Percentiles rank a stretch among this genome's conserved stretches.
These are phyloP conservation scores for Arvicanthis niloticus DNA, from an alignment of 2,113 vertebrate genomes.

Conservation along the genomic window DNA sequence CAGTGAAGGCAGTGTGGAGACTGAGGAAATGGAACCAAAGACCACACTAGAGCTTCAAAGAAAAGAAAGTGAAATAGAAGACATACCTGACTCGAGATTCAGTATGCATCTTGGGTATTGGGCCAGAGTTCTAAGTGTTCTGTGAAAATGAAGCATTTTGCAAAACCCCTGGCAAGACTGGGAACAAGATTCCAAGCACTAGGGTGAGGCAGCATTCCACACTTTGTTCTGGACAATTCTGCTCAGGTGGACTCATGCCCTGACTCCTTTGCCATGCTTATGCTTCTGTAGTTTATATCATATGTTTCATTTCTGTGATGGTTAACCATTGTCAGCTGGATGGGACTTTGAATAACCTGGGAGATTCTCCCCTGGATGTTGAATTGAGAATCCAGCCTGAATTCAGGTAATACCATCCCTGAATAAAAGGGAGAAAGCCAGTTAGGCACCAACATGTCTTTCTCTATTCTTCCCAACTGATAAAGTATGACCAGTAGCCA, in stretches of 20 bases:
- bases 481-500: background rate
- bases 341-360: background rate
- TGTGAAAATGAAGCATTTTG: background rate
- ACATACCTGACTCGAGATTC: background rate
- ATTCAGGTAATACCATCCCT: background rate
- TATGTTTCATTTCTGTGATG: background rate
- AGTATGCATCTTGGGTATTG: too few species aligned
- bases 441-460: background rate
- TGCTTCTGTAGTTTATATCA: background rate
- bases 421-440: background rate
- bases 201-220: background rate
- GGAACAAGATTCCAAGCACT: slow-evolving; percentile 6
- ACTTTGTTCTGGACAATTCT: slow-evolving; percentile 38
- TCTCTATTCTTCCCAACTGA: background rate
- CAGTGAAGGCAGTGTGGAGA: background rate
- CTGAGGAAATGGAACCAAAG: background rate
- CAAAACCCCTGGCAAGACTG: slow-evolving; percentile 22
- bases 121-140: background rate
- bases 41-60: background rate
- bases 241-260: background rate
- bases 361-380: background rate
- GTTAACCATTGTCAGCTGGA: background rate
- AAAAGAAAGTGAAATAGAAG: slow-evolving; percentile 12
- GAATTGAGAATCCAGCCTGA: background rate
- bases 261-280: background rate